A percentile compares a stretch with the other conserved stretches of the same genome.
Conservation (phyloP, 2,113 vertebrate species). For the Genyomyrus donnyi region DNA sequence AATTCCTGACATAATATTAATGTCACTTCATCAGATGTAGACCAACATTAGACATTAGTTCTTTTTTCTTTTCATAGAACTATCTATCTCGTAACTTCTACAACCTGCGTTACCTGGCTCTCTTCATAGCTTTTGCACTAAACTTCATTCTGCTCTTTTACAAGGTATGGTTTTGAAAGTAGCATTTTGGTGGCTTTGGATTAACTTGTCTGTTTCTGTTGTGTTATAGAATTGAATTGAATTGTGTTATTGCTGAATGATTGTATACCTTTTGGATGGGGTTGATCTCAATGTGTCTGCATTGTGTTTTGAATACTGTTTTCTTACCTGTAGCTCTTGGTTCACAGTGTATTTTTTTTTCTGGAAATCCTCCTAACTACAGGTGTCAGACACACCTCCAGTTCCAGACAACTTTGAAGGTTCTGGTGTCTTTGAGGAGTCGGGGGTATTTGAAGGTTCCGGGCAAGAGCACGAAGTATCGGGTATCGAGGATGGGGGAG, state of each 20-base stretch:
- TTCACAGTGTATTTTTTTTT: background rate
- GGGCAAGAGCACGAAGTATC: constrained; percentile 64
- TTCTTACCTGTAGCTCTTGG: background rate
- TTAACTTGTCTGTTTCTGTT: background rate
- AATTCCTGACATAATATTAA: background rate
- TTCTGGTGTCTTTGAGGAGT: constrained; percentile 56
- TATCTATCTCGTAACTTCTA: constrained; percentile 91
- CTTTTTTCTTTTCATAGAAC: constrained; percentile 59
- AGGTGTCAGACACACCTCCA: constrained; percentile 78
- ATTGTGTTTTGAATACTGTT: background rate
- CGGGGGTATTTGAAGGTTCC: constrained; percentile 56
- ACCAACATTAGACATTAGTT: background rate
- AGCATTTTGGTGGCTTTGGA: background rate
- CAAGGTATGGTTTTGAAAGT: constrained; percentile 54
- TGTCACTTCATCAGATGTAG: background rate
- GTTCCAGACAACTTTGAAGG: constrained; percentile 61
- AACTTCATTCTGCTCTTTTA: constrained; percentile 94
- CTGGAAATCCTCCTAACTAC: background rate
- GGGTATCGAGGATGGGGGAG: constrained; percentile 49
- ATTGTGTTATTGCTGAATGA: background rate
- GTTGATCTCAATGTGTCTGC: background rate
- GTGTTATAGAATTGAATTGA: background rate
- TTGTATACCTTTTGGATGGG: background rate
- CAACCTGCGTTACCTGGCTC: constrained; percentile 80
- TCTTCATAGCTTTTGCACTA: constrained; percentile 85